Evolutionary conservation across 2,113 vertebrate genomes (phyloP).

Genomic region (Physeter macrocephalus): DNA sequence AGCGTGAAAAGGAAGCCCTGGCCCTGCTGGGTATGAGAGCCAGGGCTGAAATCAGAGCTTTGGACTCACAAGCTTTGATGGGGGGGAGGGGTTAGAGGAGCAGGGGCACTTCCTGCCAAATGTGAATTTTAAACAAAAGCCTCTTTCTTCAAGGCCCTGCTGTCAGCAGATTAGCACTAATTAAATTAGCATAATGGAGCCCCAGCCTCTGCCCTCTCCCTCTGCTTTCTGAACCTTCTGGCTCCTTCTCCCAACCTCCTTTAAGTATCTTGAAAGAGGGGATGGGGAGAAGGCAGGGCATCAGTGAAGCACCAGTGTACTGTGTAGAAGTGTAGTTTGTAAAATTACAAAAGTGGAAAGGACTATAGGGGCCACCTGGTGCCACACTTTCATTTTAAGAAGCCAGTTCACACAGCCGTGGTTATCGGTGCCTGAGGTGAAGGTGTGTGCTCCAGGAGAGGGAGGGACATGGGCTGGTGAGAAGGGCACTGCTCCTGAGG

Average conservation of each 20-base stretch:
- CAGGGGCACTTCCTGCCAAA: constrained; percentile 58
- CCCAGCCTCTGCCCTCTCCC: background rate
- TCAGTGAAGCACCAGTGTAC: background rate
- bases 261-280: background rate
- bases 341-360: background rate
- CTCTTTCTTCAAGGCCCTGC: constrained; percentile 55
- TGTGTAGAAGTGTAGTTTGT: background rate
- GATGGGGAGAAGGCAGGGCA: background rate
- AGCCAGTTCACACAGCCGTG: background rate
- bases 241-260: background rate
- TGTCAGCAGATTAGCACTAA: constrained; percentile 56
- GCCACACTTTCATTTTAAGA: background rate
- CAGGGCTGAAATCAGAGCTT: constrained; percentile 41
- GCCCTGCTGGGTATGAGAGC: background rate
- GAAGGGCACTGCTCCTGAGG: accelerated
- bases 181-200: constrained; percentile 46
- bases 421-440: background rate
- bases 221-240: background rate
- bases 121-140: constrained; percentile 60
- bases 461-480: background rate
- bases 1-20: constrained; percentile 53
- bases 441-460: background rate
- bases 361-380: background rate
- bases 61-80: constrained; percentile 19
- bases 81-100: background rate